phyloP scores from a whole-genome alignment of 2,888 invertebrate species.

The Amblyjoppa proteus region DNA sequence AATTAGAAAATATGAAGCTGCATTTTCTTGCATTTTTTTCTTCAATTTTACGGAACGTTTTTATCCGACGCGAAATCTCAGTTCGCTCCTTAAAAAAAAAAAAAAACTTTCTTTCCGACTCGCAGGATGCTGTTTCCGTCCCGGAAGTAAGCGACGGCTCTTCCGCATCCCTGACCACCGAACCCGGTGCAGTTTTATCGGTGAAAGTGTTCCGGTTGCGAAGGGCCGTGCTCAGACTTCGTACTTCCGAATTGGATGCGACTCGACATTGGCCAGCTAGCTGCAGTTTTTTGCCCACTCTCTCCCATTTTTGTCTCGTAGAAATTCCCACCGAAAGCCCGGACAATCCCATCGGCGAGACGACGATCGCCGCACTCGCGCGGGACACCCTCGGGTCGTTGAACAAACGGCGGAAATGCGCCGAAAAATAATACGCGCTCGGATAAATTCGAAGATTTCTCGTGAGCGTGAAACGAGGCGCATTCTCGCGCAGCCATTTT shows the following conservation, averaged over 20 bases:
- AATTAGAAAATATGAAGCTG: neutral
- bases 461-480: conserved; percentile 18
- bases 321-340: conserved; percentile 22
- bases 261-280: conserved; percentile 18
- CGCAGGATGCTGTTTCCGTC: neutral
- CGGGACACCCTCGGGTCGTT: conserved; percentile 46
- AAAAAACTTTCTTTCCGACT: neutral
- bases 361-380: conserved; percentile 46
- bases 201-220: neutral
- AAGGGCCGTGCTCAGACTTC: conserved; percentile 15
- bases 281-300: conserved; percentile 22
- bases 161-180: conserved; percentile 22
- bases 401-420: conserved; percentile 26
- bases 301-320: conserved; percentile 31
- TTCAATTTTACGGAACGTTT: neutral
- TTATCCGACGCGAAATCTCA: neutral
- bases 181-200: neutral
- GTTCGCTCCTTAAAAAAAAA: neutral
- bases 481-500: conserved; percentile 4
- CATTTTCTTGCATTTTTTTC: neutral
- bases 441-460: conserved; percentile 25
- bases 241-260: conserved; percentile 1
- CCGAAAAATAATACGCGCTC: conserved; percentile 28
- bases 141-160: neutral
- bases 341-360: conserved; percentile 36